Conservation (phyloP, 2,888 invertebrate species). For the Spicauda simplicius region DNA sequence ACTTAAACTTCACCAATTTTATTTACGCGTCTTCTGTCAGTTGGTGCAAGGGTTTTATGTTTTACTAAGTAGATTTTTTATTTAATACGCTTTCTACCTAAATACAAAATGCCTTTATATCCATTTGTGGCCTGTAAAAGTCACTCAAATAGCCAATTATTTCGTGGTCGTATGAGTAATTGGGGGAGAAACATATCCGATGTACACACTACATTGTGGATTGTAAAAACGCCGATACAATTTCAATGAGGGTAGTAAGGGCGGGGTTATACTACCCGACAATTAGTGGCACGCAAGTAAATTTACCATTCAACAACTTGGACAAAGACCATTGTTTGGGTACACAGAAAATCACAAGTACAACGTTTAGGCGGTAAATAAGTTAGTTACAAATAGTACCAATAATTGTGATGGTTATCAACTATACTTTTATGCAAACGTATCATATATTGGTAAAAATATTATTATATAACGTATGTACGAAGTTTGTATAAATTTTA, state of each 20-base stretch:
- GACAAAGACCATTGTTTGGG: constrained; percentile 41
- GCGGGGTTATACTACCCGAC: constrained; percentile 40
- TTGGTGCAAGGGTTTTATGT: too few species aligned
- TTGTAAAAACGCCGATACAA: constrained; percentile 49
- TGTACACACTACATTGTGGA: constrained; percentile 28
- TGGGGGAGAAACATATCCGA: constrained; percentile 29
- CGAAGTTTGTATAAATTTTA: too few species aligned
- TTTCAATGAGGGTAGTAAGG: constrained; percentile 44
- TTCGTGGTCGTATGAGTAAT: constrained; percentile 28
- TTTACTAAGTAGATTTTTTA: too few species aligned
- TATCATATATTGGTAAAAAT: too few species aligned
- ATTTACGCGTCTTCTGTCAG: too few species aligned
- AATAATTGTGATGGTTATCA: neutral
- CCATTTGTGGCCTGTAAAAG: constrained; percentile 22
- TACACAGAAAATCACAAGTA: neutral
- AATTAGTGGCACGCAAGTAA: constrained; percentile 57
- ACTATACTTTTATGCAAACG: too few species aligned
- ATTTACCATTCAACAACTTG: constrained; percentile 45
- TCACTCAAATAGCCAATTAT: constrained; percentile 31
- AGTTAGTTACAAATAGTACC: neutral
- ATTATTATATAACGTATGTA: too few species aligned
- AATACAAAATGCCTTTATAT: neutral
- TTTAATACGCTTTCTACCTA: too few species aligned
- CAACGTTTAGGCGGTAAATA: neutral
- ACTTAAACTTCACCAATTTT: too few species aligned